Evolutionary conservation across 1,140 invertebrate genomes (phyloP), one percentile per base, ranked within the genome.

Genomic region (Bombus soroeensis): DNA sequence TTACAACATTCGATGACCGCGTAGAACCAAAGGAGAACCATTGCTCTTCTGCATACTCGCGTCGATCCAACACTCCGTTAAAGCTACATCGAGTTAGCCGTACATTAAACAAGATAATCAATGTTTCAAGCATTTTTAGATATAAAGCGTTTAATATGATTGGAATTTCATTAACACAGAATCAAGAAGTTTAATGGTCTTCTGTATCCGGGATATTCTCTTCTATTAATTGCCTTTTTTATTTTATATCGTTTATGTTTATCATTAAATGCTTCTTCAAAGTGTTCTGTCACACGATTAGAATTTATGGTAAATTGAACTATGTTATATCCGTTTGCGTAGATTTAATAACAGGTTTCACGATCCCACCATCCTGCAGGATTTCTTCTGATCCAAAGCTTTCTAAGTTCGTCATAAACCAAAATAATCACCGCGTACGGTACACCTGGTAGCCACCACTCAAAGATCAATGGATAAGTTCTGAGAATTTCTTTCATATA

Each of bases 391-490:
- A 98, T 96, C 85, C 98, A 95, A 91, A 96, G 97, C 90, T 97
- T 97, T 87, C 98, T 95, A 22, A 96, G 88, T 94, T 98, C 96
- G 93, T 98, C 98, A 88, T 97, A 97, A 43, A 97, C 89, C 85
- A 98, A 96, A 94, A 98, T 98, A 3, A 97, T 91, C 76, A 97
- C 85, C 80, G 96, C 96, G 92, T 97, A 98, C 18, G 98, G 98
- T 32, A 97, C 83, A 10, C 97, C 97, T 12, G 97, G 96, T 84
- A 98, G 94, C 96, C 98, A 98, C 96, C 97, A 97, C n/a, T 96
- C 94, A 91, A 96, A 96, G 15, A 92, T 81, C 34, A 97, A 86
- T 0, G 96, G 94, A 87, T 95, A 95, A 0, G 96, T 96, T 32
- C 95, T 94, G 1, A 97, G 94, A 25, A 97, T 95, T 64, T 96